Percentiles rank a stretch among this genome's conserved stretches.
phyloP scores from a whole-genome alignment of 2,797 vertebrate genomes.

The Sebastes steindachneri region DNA sequence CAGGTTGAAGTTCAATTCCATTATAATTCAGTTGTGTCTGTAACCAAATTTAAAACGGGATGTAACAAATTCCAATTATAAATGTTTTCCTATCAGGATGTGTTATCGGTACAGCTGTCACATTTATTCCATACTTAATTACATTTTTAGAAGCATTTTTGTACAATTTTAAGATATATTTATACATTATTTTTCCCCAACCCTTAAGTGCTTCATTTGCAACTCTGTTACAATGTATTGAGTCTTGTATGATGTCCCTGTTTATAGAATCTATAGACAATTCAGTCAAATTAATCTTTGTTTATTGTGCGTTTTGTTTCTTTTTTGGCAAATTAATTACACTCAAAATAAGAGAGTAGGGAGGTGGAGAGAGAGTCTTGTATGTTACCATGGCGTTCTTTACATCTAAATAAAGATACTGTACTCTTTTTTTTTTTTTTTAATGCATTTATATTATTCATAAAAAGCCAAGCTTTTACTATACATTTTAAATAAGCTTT shows the following conservation, averaged over 20 bases:
- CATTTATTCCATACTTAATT: background rate
- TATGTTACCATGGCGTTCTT: background rate
- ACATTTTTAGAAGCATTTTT: background rate
- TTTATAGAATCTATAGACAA: no score
- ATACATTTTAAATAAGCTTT: background rate
- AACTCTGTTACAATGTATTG: background rate
- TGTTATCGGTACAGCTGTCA: background rate
- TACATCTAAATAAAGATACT: background rate
- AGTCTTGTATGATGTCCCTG: background rate
- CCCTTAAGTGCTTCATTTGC: no score
- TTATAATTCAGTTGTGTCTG: constrained; percentile 29
- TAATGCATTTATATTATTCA: background rate
- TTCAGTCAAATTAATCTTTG: no score
- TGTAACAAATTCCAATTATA: constrained; percentile 20
- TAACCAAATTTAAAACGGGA: constrained; percentile 41
- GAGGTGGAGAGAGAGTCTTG: background rate
- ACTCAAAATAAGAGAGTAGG: background rate
- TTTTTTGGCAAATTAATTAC: background rate
- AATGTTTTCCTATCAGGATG: background rate
- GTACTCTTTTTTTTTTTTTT: background rate
- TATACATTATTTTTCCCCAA: no score
- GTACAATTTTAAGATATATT: background rate
- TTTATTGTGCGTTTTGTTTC: background rate
- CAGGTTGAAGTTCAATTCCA: constrained; percentile 34
- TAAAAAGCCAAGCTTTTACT: background rate